Evolutionary conservation across 2,797 vertebrate species (phyloP).

Genomic region (Sebastes oblongus): DNA sequence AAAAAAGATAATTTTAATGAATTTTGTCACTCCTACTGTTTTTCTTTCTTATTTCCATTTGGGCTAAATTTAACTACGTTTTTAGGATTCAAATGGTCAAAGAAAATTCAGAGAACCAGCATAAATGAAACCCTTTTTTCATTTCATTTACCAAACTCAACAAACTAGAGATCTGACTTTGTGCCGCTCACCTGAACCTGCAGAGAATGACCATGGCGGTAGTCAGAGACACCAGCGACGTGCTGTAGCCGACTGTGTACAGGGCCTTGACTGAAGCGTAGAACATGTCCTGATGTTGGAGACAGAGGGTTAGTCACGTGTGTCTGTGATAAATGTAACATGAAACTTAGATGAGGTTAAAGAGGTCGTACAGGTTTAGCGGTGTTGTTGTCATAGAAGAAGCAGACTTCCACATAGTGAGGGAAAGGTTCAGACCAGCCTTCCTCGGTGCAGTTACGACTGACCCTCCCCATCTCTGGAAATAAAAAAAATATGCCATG

Average conservation of each 20-base stretch:
- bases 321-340: too few relatives aligned
- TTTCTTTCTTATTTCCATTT: background rate
- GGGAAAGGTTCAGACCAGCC: constrained; percentile 96
- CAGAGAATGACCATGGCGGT: constrained; percentile 98
- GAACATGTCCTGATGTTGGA: constrained; percentile 85
- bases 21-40: background rate
- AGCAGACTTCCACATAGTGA: constrained; percentile 92
- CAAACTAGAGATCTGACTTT: background rate
- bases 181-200: constrained; percentile 90
- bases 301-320: background rate
- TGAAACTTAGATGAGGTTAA: background rate
- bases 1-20: background rate
- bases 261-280: constrained; percentile 94
- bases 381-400: constrained; percentile 83
- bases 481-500: background rate
- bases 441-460: constrained; percentile 92
- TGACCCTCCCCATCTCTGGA: constrained; percentile 85
- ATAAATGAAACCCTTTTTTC: background rate
- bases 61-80: background rate
- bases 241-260: constrained; percentile 98
- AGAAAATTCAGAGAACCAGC: background rate
- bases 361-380: constrained; percentile 76
- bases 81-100: background rate
- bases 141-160: accelerated
- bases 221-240: constrained; percentile 94